phyloP scores from a whole-genome alignment of 2,113 vertebrate genomes.

The Carassius auratus region DNA sequence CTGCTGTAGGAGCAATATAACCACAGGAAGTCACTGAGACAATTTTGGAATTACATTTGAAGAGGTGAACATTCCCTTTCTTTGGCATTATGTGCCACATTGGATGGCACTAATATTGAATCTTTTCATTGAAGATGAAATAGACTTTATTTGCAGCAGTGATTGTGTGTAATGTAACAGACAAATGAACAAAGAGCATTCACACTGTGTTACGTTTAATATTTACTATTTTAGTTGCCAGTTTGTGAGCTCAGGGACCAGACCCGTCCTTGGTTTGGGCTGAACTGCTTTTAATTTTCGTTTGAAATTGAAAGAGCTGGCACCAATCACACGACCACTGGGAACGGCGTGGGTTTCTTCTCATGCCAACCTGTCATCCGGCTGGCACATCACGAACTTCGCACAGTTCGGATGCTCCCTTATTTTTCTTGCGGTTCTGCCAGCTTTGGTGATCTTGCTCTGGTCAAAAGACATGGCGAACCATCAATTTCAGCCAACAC shows the following conservation, averaged over 20 bases:
- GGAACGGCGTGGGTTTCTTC: neutral
- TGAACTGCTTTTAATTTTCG: conserved; percentile 26
- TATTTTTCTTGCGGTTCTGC: conserved; percentile 31
- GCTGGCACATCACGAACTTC: conserved; percentile 27
- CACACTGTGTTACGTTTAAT: conserved; percentile 20
- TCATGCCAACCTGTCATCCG: conserved; percentile 41
- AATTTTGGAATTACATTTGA: conserved; percentile 16
- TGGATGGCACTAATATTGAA: neutral
- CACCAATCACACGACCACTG: conserved; percentile 3
- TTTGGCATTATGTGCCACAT: neutral
- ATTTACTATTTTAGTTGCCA: conserved; percentile 21
- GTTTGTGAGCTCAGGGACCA: neutral
- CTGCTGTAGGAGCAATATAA: conserved; percentile 24
- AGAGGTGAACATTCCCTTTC: neutral
- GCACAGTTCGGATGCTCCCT: neutral
- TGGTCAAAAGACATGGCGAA: conserved; percentile 64
- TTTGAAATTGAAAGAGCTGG: conserved; percentile 40
- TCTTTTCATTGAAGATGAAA: neutral
- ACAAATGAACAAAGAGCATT: neutral
- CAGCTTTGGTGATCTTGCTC: conserved; percentile 60
- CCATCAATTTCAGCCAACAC: conserved; percentile 67
- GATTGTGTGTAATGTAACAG: neutral
- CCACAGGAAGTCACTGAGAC: neutral
- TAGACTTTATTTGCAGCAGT: neutral
- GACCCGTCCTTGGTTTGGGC: neutral